Base-by-base conservation (phyloP, 2,888 invertebrate genomes). In the Cosmia trapezina region DNA sequence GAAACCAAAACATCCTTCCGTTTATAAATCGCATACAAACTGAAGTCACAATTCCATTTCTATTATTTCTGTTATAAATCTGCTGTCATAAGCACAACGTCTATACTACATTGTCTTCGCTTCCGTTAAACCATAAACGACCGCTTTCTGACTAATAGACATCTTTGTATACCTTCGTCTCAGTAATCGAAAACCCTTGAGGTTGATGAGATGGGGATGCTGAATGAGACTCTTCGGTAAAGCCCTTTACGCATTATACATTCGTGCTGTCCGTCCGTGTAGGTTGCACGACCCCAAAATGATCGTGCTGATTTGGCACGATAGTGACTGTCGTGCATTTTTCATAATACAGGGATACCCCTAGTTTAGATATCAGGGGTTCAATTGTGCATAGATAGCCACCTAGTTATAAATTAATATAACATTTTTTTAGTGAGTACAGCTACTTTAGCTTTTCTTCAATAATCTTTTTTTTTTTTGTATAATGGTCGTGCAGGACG, bases 141-240 rank as follows among this genome's bases (percentile, higher is more conserved):
- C 78, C 61, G 60, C 14, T n/a, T 60, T 49, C 33, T 61, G 43
- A 22, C 60, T 78, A 72, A 72, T 72, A 49, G 22, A 53, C 33
- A 49, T 60, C 43, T 41, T 56, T 70, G 79, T 73, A n/a, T 51
- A 74, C 80, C 80, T 61, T 61, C 65, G 53, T 80, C 61, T 74
- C 54, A 28, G 54, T 80, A 74, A 77, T 77, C 14, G 64, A 80
- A 77, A 61, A 8, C 64, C 28, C 75, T 77, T n/a, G 51, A 80
- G 47, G 14, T 73, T 74, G 73, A 73, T 79, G 80, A 49, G 73
- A 63, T 73, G 53, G 57, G 49, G 53, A 62, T 11, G 61, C 73
- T 79, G 74, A 60, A 54, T 73, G 72, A 62, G 78, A 62, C 60
- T n/a, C 19, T 65, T 47, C 3, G 2, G 17, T 76, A 56, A 57